Conservation (phyloP, 2,888 invertebrate genomes). For the Tenodera sinensis region DNA sequence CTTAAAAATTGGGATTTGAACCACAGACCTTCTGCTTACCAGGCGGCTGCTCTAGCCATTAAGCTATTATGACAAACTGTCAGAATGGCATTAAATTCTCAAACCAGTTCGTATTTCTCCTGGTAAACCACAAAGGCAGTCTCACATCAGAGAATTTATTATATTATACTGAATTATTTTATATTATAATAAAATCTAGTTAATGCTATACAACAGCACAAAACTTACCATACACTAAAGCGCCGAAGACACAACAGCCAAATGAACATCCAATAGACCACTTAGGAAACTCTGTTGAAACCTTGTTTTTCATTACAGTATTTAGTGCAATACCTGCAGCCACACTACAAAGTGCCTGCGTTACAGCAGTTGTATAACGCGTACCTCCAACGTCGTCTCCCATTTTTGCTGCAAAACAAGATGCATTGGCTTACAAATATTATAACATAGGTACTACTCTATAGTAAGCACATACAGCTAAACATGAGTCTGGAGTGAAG, state of each 20-base stretch:
- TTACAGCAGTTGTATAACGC: neutral
- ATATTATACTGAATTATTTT: too few species aligned
- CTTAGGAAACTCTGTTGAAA: neutral
- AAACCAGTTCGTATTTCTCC: too few species aligned
- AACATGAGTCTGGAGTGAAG: too few species aligned
- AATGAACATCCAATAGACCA: neutral
- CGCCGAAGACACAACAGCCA: neutral
- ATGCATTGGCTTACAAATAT: neutral
- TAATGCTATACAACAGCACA: neutral
- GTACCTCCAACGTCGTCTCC: neutral
- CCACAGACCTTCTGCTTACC: too few species aligned
- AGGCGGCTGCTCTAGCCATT: too few species aligned
- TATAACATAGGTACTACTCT: neutral
- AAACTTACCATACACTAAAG: neutral
- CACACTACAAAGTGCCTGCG: neutral
- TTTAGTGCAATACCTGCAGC: neutral
- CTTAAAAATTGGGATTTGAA: too few species aligned
- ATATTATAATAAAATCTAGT: too few species aligned
- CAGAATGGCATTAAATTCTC: too few species aligned
- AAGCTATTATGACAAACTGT: too few species aligned
- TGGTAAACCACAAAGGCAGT: too few species aligned
- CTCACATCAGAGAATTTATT: too few species aligned
- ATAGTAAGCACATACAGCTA: too few species aligned
- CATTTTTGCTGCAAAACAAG: neutral
- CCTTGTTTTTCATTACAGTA: neutral